Evolutionary conservation across 2,888 invertebrate species (phyloP).

Genomic region (Odontocolon sp.): DNA sequence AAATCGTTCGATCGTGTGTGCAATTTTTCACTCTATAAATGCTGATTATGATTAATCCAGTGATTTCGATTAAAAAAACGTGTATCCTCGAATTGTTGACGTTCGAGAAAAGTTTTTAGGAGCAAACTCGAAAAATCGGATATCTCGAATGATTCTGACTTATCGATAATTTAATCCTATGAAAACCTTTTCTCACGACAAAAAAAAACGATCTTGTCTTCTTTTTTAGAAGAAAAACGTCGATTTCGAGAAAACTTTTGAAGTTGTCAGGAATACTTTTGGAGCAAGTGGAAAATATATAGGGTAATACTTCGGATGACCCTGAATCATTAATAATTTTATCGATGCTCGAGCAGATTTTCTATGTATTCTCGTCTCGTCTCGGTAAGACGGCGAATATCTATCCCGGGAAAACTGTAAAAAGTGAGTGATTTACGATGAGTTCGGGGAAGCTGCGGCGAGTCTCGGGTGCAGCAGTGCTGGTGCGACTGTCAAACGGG

Average conservation of each 20-base stretch:
- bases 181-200: no score
- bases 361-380: conserved; percentile 3
- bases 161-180: no score
- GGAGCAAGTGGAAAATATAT: neutral
- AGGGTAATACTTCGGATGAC: neutral
- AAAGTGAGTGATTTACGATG: conserved; percentile 55
- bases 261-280: neutral
- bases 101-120: no score
- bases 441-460: conserved; percentile 51
- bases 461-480: conserved; percentile 41
- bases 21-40: no score
- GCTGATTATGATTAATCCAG: no score
- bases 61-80: no score
- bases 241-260: neutral
- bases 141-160: no score
- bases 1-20: no score
- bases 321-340: neutral
- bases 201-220: no score
- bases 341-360: conserved; percentile 4
- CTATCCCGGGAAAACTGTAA: conserved; percentile 30
- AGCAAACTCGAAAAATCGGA: no score
- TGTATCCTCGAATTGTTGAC: no score
- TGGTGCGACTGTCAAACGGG: conserved; percentile 32
- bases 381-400: neutral
- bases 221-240: no score